Evolutionary conservation across 2,113 vertebrate species (phyloP), one percentile per base, ranked within the genome.

Genomic region (Callospermophilus lateralis): DNA sequence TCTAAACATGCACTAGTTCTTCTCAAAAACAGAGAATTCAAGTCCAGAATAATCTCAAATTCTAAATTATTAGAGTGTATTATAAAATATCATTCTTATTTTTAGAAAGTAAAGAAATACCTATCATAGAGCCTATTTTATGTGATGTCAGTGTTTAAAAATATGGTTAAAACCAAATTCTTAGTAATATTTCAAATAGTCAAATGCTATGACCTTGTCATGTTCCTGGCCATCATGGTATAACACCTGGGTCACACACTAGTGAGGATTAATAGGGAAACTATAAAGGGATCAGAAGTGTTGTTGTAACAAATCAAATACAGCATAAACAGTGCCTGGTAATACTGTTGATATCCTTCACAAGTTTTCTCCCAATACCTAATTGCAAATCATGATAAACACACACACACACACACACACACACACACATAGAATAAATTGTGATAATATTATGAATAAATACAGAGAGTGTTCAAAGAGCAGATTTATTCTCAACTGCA

Each of bases 211-310:
- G 96, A 97, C 95, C 96, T 95, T 97, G 94, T 93, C 97, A 97
- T 95, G 72, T 96, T 97, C 78, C 70, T 92, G 67, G 70, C 67
- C 88, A 96, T 85, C 76, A 80, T 93, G 89, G 77, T 93, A 89
- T 89, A 94, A 97, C 68, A 96, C 84, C 30, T 97, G 89, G 92
- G 92, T 97, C 94, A 97, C 90, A 94, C 67, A 78, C 92, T 94
- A 97, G 94, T 84, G 84, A 98, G 98, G 97, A 98, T 98, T 97
- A 98, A 98, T 98, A 97, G 63, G 53, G 3, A 95, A 97, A 98
- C 98, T 96, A 97, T 83, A 97, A 94, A 97, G 61, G 67, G 45
- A 88, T 84, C 86, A 78, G 76, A 98, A 87, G 34, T 94, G 28
- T 96, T 96, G 93, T 67, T 79, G n/a, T 58, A 94, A 78, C 39